These are phyloP conservation scores for Phallusia fumigata DNA, from an alignment of 23 tunicate species.

Conservation along the genomic window DNA sequence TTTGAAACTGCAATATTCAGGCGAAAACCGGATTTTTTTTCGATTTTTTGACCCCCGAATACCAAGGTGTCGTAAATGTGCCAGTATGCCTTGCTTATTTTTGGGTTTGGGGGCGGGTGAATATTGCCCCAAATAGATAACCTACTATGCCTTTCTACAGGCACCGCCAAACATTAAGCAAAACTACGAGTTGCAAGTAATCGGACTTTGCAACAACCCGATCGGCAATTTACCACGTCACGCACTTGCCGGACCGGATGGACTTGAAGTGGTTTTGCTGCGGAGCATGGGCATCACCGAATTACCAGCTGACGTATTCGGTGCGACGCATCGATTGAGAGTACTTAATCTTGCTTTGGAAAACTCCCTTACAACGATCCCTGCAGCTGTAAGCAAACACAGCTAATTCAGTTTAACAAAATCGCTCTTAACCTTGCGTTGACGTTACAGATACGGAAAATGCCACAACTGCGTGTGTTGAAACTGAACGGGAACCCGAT, in stretches of 20 bases:
- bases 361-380: slow-evolving; percentile 51
- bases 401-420: not conserved
- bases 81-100: no score
- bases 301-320: slow-evolving; percentile 28
- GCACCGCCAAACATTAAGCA: slow-evolving; percentile 34
- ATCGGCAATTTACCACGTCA: slow-evolving; percentile 36
- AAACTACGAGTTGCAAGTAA: slow-evolving; percentile 24
- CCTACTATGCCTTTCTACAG: no score
- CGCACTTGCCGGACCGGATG: slow-evolving; percentile 50
- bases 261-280: slow-evolving; percentile 44
- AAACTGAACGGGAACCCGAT: slow-evolving; percentile 71
- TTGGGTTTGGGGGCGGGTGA: no score
- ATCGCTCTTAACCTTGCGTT: not conserved
- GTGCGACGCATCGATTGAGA: slow-evolving; percentile 20
- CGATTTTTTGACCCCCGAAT: no score
- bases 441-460: slow-evolving; percentile 29
- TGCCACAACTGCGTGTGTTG: slow-evolving; percentile 43
- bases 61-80: no score
- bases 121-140: no score
- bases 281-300: slow-evolving; percentile 43
- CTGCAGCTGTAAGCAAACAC: slow-evolving; percentile 41
- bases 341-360: slow-evolving; percentile 41
- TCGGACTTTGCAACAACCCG: slow-evolving; percentile 71
- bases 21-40: no score
- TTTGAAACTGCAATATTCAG: no score